phyloP scores from a whole-genome alignment of 2,113 vertebrate genomes.

The rat (Rattus norvegicus) region DNA sequence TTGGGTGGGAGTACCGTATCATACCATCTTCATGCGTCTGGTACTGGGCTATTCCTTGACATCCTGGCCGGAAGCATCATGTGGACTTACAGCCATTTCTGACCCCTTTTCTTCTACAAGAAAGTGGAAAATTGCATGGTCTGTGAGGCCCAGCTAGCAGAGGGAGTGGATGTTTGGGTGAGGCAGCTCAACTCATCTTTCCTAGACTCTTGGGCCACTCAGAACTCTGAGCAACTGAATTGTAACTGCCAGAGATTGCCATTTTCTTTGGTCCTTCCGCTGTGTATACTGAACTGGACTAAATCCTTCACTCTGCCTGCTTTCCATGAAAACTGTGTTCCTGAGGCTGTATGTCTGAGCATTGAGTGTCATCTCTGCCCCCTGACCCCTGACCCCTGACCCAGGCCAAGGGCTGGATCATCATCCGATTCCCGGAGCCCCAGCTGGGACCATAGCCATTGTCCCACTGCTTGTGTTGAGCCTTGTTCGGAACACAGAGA shows the following conservation, averaged over 20 bases:
- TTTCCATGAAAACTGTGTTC: neutral
- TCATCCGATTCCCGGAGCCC: too few relatives aligned
- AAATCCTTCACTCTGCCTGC: neutral
- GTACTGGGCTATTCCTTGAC: neutral
- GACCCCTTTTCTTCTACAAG: neutral
- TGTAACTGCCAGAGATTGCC: neutral
- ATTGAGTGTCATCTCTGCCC: neutral
- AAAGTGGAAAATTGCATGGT: neutral
- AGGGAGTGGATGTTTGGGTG: neutral
- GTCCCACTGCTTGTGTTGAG: neutral
- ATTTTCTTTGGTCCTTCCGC: neutral
- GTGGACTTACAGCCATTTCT: neutral
- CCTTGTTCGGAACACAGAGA: neutral
- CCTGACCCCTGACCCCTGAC: neutral
- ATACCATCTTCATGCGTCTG: neutral
- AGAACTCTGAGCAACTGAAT: neutral
- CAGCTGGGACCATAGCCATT: neutral
- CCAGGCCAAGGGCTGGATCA: neutral
- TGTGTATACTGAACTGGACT: neutral
- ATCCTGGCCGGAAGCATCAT: neutral
- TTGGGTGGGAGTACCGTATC: neutral
- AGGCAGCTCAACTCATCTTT: neutral
- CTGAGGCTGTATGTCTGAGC: neutral
- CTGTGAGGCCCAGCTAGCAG: neutral
- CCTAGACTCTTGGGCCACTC: neutral